These are phyloP conservation scores for Anthopleura xanthogrammica DNA, from an alignment of 92 coral and sea anemone species.

Conservation along the genomic window DNA sequence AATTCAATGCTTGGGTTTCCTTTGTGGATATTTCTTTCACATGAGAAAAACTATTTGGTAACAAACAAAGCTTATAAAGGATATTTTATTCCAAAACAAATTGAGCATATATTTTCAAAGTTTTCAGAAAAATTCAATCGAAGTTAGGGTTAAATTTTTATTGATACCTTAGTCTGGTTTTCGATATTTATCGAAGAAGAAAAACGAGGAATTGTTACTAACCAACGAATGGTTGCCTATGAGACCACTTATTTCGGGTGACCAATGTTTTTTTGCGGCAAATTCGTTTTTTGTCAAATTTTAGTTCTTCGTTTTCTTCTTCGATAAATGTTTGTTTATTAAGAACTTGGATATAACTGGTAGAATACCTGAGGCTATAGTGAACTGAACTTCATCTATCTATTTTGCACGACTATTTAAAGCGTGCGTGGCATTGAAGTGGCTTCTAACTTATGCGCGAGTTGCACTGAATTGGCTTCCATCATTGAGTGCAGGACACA, in stretches of 20 bases:
- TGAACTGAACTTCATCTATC: neutral
- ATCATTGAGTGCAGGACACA: neutral
- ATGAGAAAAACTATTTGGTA: slow-evolving; percentile 23
- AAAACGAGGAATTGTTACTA: neutral
- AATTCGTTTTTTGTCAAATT: neutral
- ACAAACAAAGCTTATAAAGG: slow-evolving; percentile 57
- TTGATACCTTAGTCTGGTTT: neutral
- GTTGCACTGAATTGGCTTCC: no score
- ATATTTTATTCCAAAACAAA: slow-evolving; percentile 84
- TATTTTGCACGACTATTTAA: neutral
- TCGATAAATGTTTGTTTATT: neutral
- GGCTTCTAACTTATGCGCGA: neutral
- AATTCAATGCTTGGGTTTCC: neutral
- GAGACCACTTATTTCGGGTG: neutral
- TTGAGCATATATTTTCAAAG: slow-evolving; percentile 87
- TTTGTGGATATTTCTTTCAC: slow-evolving; percentile 11
- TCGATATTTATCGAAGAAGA: neutral
- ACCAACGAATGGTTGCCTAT: neutral
- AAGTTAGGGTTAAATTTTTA: slow-evolving; percentile 2
- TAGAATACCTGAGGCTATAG: neutral
- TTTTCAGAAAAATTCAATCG: slow-evolving; percentile 53
- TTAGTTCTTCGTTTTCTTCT: neutral
- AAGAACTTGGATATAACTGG: slow-evolving; percentile 2
- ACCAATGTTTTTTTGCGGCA: no score
- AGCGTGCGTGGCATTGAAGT: neutral